Evolutionary conservation across 2,888 invertebrate genomes (phyloP).

Genomic region (Eurytoma adleriae): DNA sequence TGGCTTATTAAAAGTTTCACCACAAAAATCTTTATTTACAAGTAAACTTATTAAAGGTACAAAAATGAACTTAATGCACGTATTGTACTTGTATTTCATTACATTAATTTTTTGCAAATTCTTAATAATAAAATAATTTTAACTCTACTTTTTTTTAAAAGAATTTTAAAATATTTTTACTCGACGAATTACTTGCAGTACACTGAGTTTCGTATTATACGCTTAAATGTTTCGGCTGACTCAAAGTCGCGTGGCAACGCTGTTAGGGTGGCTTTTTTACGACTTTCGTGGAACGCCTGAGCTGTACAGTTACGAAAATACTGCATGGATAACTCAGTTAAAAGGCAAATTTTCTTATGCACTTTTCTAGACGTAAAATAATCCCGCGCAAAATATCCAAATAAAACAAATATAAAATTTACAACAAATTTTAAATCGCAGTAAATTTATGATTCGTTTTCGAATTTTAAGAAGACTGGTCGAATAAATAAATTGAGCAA

Average conservation of each 20-base stretch:
- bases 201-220: conserved; percentile 8
- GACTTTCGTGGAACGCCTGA: conserved; percentile 55
- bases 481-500: background rate
- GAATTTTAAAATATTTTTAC: conserved; percentile 29
- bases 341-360: background rate
- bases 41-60: background rate
- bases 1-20: background rate
- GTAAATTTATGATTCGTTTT: too few relatives aligned
- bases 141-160: background rate
- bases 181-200: conserved; percentile 26
- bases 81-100: too few relatives aligned
- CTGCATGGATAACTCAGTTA: background rate
- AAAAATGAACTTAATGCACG: too few relatives aligned
- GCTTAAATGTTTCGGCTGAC: conserved; percentile 20
- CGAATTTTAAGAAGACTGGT: too few relatives aligned
- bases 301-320: conserved; percentile 6
- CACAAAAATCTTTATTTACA: background rate
- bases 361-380: too few relatives aligned
- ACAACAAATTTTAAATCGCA: too few relatives aligned
- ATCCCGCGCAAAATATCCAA: background rate
- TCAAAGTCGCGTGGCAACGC: conserved; percentile 59
- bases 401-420: too few relatives aligned
- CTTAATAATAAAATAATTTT: background rate
- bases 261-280: conserved; percentile 59
- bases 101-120: background rate